A percentile compares a stretch with the other conserved stretches of the same genome.
Evolutionary conservation across 37 sponge, comb jelly and placozoan genomes (phyloP).

Genomic region (Oopsacas minuta): DNA sequence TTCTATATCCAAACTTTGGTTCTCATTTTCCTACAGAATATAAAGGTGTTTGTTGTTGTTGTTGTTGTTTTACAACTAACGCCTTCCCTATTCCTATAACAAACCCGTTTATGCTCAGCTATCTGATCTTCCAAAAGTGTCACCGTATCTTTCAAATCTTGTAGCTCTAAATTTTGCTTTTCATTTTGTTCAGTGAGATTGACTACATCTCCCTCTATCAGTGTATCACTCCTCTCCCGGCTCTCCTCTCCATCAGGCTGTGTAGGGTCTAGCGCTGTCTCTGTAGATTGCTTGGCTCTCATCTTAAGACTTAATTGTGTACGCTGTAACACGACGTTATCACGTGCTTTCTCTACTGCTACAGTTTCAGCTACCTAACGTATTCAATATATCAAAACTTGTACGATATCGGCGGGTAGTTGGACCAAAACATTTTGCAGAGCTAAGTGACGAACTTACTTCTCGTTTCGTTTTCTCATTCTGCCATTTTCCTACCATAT

Average conservation of each 20-base stretch:
- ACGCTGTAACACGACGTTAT: not conserved
- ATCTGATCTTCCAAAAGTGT: not conserved
- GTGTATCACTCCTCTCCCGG: not conserved
- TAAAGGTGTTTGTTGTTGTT: no score
- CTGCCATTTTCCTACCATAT: not conserved
- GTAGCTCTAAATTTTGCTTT: not conserved
- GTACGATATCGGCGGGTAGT: no score
- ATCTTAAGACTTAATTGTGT: not conserved
- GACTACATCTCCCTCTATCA: not conserved
- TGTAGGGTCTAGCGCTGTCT: not conserved
- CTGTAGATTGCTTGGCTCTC: not conserved
- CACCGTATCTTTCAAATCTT: not conserved
- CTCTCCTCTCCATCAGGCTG: not conserved
- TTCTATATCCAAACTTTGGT: not conserved
- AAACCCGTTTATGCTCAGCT: no score
- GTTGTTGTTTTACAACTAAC: no score
- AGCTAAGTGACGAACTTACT: no score
- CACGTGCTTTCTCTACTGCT: not conserved
- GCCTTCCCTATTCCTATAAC: no score
- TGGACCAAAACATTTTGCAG: no score
- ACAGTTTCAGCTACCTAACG: not conserved
- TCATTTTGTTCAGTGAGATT: not conserved
- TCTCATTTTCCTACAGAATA: not conserved
- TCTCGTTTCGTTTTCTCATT: not conserved
- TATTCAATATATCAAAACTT: no score